Evolutionary conservation across 1,140 invertebrate genomes (phyloP), one percentile per base, ranked within the genome.

Genomic region (Drosophila trapezifrons): DNA sequence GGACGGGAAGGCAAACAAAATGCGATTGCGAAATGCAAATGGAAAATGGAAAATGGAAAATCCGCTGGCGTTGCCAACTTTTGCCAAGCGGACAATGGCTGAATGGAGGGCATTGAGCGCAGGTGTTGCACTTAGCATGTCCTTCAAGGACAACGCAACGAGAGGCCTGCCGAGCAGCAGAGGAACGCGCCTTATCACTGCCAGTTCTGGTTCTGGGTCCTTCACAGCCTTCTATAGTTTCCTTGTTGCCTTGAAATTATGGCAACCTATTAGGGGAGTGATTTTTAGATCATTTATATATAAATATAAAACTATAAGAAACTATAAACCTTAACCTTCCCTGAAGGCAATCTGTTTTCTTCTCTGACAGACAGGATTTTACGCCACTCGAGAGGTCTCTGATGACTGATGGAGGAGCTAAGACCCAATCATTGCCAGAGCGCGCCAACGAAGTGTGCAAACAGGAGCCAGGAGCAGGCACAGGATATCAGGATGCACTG

Each of bases 121-220:
- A 85, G 83, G 82, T 85, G 82, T 65, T 86, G 78, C 81, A 86
- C 82, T 81, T 78, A 81, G 46, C 60, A 47, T 25, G 74, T 57
- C 43, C 42, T 42, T 59, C 83, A 86, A 82, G 82, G 83, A 87
- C 78, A 66, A 37, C 55, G n/a, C n/a, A n/a, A n/a, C n/a, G n/a
- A n/a, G n/a, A n/a, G n/a, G n/a, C n/a, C n/a, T n/a, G n/a, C 38
- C n/a, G 10, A 54, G 32, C 6, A 42, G 20, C 32, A 12, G 18
- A 29, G 29, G 17, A 64, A 65, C 60, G 60, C 60, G 60, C 65
- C 65, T 66, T 66, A 62, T 76, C 73, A 58, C 62, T 70, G 38
- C 69, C 22, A 58, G 27, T 3, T 12, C 27, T 8, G 37, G 20
- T 12, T 22, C 22, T 27, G 13, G 38, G 6, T 40, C 15, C 15